Base-by-base conservation (phyloP, 2,888 invertebrate genomes). In the Agrotis puta region DNA sequence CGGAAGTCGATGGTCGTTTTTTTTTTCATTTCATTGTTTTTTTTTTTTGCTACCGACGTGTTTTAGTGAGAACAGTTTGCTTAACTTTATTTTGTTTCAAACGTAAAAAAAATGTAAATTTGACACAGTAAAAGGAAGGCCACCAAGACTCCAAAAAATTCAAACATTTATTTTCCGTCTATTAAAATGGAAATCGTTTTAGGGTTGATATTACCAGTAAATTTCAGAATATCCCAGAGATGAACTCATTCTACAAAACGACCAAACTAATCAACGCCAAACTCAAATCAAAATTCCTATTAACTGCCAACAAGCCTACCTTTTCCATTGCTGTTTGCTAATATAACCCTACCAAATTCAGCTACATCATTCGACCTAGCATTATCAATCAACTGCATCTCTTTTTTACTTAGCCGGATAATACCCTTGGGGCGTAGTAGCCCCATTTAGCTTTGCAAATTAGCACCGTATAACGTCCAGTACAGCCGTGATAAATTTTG, bases 361-460 rank as follows among this genome's bases (percentile, higher is more conserved):
- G 64, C 47, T 47, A 48, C 56, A 43, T 59, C 33, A 56, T 54
- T 63, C 13, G 27, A 53, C n/a, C 50, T 53, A 68, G 53, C 43
- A 53, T 62, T 51, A 72, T 65, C 58, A 82, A 56, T 72, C 64
- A 82, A 74, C 61, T 83, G 78, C 70, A 69, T 63, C 71, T 64
- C 74, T 84, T 88, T 86, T 77, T 85, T 80, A 85, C 78, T 82
- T 82, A 64, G 75, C 51, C 64, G 76, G 79, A 69, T 81, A 80
- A 83, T 85, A 79, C 85, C 82, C 79, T 82, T 79, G 78, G 69
- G 76, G 79, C 79, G 74, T 59, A 76, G 66, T 73, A 77, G 81
- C 58, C 56, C 81, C 83, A 83, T 87, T 83, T 72, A 67, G 62
- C 62, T 64, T 64, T 77, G 80, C 83, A 88, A 88, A 88, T 88